A percentile compares a stretch with the other conserved stretches of the same genome.
These are phyloP conservation scores for Drosophila pandora DNA, from an alignment of 1,140 invertebrate genomes.

Conservation along the genomic window DNA sequence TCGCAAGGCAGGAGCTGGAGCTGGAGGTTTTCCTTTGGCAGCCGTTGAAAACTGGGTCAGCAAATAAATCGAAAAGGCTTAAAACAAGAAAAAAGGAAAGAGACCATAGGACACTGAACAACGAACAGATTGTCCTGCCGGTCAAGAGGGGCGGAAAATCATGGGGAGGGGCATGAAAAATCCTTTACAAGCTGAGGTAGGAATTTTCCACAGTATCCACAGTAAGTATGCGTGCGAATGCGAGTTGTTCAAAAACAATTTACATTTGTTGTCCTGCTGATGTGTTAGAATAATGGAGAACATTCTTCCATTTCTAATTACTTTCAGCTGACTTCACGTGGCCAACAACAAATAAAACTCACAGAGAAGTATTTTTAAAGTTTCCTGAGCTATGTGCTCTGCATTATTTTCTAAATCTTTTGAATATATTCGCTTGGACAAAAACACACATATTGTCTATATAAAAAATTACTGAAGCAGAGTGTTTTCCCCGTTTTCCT, in stretches of 20 bases:
- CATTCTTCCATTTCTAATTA: slow-evolving; percentile 32
- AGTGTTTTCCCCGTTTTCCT: not conserved
- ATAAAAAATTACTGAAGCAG: not conserved
- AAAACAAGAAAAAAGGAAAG: slow-evolving; percentile 44
- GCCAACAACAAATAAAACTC: slow-evolving; percentile 17
- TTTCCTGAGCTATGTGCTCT: slow-evolving; percentile 2
- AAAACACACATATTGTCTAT: not conserved
- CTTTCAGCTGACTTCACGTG: slow-evolving; percentile 18
- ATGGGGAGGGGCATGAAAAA: not conserved
- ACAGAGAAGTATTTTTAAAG: slow-evolving; percentile 1
- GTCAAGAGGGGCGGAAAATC: not conserved
- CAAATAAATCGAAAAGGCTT: slow-evolving; percentile 78
- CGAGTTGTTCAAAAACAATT: slow-evolving; percentile 27
- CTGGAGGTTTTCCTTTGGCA: slow-evolving; percentile 8
- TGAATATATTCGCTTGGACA: not conserved
- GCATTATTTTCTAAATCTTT: not conserved
- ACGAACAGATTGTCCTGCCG: slow-evolving; percentile 31
- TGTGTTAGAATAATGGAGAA: slow-evolving; percentile 16
- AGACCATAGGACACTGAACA: slow-evolving; percentile 38
- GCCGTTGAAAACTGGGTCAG: slow-evolving; percentile 70
- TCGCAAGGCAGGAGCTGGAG: slow-evolving; percentile 27
- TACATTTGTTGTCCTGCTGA: slow-evolving; percentile 42
- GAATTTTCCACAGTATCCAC: not conserved
- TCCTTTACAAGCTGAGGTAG: not conserved
- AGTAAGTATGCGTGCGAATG: slow-evolving; percentile 21